phyloP scores from a whole-genome alignment of 2,797 vertebrate species.

The Lateolabrax maculatus region DNA sequence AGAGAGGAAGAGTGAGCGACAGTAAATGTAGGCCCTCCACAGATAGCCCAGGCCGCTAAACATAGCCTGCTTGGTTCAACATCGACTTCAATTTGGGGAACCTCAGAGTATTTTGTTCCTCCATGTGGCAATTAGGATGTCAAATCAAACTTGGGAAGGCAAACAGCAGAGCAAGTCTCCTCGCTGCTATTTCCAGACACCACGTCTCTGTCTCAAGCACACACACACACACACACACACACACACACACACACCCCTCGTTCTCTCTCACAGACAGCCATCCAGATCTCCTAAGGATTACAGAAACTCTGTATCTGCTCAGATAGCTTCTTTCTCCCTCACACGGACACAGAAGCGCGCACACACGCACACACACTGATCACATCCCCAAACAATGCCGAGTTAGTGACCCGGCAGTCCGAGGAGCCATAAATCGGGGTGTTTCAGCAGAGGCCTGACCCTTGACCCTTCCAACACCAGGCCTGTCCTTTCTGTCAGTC shows the following conservation, averaged over 20 bases:
- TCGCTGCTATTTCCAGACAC: slow-evolving; percentile 81
- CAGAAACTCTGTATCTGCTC: slow-evolving; percentile 56
- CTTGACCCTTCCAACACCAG: slow-evolving; percentile 76
- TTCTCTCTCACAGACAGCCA: slow-evolving; percentile 36
- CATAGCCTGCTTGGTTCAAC: slow-evolving; percentile 82
- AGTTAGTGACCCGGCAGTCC: slow-evolving; percentile 72
- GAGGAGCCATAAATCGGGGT: slow-evolving; percentile 75
- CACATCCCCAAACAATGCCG: slow-evolving; percentile 78
- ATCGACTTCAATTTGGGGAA: slow-evolving; percentile 81
- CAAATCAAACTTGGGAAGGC: slow-evolving; percentile 85
- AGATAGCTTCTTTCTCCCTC: slow-evolving; percentile 43
- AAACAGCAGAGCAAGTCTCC: slow-evolving; percentile 78
- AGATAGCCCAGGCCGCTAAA: slow-evolving; percentile 83
- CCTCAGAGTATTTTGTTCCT: slow-evolving; percentile 85
- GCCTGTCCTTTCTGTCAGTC: slow-evolving; percentile 81
- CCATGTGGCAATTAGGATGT: slow-evolving; percentile 87
- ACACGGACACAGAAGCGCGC: slow-evolving; percentile 57
- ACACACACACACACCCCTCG: slow-evolving; percentile 26
- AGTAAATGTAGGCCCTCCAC: slow-evolving; percentile 78
- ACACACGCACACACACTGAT: slow-evolving; percentile 53
- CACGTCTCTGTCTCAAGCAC: slow-evolving; percentile 67
- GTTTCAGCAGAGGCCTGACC: slow-evolving; percentile 72
- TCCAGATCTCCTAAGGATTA: slow-evolving; percentile 62
- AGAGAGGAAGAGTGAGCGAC: slow-evolving; percentile 69
- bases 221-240: slow-evolving; percentile 35